A percentile compares a stretch with the other conserved stretches of the same genome.
Conservation (phyloP, 2,888 invertebrate genomes). For the Charanyca ferruginea region DNA sequence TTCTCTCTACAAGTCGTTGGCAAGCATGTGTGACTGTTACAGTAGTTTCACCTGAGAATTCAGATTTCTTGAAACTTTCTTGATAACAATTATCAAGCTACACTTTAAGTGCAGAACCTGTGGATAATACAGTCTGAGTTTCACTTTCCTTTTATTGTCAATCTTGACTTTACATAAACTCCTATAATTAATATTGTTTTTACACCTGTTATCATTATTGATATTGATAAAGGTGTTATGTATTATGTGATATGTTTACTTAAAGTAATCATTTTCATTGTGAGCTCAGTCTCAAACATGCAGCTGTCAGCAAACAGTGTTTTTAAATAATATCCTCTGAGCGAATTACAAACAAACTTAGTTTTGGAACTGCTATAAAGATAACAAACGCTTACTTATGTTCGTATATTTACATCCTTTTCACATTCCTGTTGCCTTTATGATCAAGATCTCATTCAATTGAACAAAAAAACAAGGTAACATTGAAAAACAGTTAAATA, state of each 20-base stretch:
- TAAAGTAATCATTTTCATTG: neutral
- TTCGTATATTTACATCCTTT: too few relatives aligned
- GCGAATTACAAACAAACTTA: neutral
- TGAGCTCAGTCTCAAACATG: neutral
- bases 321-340: neutral
- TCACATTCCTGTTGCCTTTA: neutral
- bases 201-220: constrained; percentile 11
- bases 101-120: neutral
- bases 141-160: constrained; percentile 5
- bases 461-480: neutral
- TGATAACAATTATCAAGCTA: constrained; percentile 13
- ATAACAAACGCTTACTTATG: neutral
- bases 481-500: neutral
- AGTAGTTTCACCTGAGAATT: constrained; percentile 8
- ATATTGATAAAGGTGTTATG: neutral
- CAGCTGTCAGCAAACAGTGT: neutral
- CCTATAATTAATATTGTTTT: neutral
- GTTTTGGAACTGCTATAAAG: neutral
- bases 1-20: constrained; percentile 13
- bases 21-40: constrained; percentile 1
- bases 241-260: neutral
- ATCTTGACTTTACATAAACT: neutral
- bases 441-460: neutral
- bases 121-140: constrained; percentile 19
- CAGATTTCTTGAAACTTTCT: neutral